These are phyloP conservation scores for Tiliacea citrago DNA, from an alignment of 2,888 invertebrate genomes.

Conservation along the genomic window DNA sequence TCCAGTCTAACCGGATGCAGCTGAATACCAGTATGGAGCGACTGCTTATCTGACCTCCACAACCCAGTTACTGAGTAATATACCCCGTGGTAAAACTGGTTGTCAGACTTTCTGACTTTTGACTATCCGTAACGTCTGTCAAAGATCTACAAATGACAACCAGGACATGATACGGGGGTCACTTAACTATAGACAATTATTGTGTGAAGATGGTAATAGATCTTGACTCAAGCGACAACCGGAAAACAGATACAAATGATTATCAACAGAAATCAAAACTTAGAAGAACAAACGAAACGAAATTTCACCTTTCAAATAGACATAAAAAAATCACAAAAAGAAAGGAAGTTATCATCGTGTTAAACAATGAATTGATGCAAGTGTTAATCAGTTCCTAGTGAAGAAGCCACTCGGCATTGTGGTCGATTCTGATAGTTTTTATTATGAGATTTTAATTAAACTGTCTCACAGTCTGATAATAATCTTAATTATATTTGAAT, in stretches of 20 bases:
- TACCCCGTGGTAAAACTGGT: no score
- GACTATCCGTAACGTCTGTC: no score
- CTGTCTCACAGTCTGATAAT: slow-evolving; percentile 42
- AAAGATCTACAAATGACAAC: no score
- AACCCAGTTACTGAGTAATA: no score
- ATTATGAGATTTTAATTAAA: slow-evolving; percentile 26
- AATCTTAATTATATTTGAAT: slow-evolving; percentile 42
- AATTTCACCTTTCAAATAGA: slow-evolving; percentile 6
- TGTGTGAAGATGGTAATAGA: no score
- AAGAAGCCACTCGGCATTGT: slow-evolving; percentile 53
- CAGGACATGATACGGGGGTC: no score
- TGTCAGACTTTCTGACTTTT: no score
- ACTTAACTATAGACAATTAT: neutral
- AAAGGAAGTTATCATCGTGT: slow-evolving; percentile 33
- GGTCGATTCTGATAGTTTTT: slow-evolving; percentile 40
- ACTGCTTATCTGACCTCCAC: no score
- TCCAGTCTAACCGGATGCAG: no score
- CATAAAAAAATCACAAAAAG: slow-evolving; percentile 6
- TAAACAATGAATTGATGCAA: slow-evolving; percentile 52
- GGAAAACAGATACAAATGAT: slow-evolving; percentile 11
- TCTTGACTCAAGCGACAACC: neutral
- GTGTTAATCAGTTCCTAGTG: slow-evolving; percentile 46
- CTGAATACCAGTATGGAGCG: no score
- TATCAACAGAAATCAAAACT: slow-evolving; percentile 25
- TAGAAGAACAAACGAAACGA: slow-evolving; percentile 32